Base-by-base conservation (phyloP, 2,113 vertebrate genomes). In the Morone saxatilis region DNA sequence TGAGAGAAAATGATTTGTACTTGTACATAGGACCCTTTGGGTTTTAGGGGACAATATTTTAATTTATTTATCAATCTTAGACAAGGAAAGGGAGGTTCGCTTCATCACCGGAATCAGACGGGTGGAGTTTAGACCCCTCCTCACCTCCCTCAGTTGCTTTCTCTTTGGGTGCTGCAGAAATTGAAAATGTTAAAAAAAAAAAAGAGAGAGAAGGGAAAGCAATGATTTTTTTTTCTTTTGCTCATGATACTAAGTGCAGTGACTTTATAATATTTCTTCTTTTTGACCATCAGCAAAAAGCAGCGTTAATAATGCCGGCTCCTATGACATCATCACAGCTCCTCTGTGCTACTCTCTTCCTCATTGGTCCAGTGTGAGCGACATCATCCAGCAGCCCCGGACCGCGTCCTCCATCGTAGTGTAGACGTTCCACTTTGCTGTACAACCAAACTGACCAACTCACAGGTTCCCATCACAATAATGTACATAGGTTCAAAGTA, bases 401-500 rank as follows among this genome's bases (percentile, higher is more conserved):
- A 83, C 14, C 66, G 54, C 41, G 81, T 67, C 86, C 43, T 81
- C 86, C 20, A 0, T 38, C 17, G 59, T 73, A 66, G 75, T 45
- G 51, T 89, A 78, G 80, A 76, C 38, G 81, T 51, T 71, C 59
- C 83, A 57, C 68, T 76, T 84, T 54, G 88, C 90, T 82, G 78
- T 83, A 62, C 80, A 87, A 88, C 78, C 91, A 91, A 88, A 84
- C 77, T 54, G 70, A 86, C 85, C 76, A 76, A 86, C 62, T 69
- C 66, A 54, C 78, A 68, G 70, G 76, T 85, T 80, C 82, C 84
- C 82, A 78, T 86, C 90, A 89, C 93, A 81, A 78, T 88, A 88
- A 93, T 96, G 95, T 95, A 96, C 87, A 96, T 95, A 95, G 67
- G 88, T 91, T 91, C 88, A 93, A 88, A 93, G 93, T 93, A 95